A percentile compares a stretch with the other conserved stretches of the same genome.
Conservation (phyloP, 2,797 vertebrate genomes). For the Onychomys leucogaster region DNA sequence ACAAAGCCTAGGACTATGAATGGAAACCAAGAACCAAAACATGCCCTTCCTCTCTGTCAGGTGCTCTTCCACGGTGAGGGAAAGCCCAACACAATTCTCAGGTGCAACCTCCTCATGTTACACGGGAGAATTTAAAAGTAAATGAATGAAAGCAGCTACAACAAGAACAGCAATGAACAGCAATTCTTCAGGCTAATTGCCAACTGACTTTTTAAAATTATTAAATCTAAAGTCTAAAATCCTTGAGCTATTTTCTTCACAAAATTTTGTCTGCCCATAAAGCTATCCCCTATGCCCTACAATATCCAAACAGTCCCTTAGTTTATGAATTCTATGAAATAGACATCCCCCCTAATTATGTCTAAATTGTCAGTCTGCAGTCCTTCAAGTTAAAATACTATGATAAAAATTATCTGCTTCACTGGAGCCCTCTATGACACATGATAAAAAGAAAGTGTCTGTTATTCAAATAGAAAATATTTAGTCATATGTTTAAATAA, state of each 20-base stretch:
- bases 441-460: slow-evolving; percentile 9
- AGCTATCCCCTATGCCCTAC: not conserved
- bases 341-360: slow-evolving; percentile 40
- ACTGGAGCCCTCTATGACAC: not conserved
- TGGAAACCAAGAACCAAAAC: not conserved
- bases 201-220: slow-evolving; percentile 21
- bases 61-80: not conserved
- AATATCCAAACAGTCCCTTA: slow-evolving; percentile 40
- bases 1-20: not conserved
- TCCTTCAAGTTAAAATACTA: slow-evolving; percentile 53
- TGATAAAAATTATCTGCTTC: slow-evolving; percentile 36
- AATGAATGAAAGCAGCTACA: not conserved
- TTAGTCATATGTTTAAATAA: slow-evolving; percentile 28
- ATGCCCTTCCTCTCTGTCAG: not conserved
- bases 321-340: slow-evolving; percentile 58
- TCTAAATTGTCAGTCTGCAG: slow-evolving; percentile 43
- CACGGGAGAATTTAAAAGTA: not conserved
- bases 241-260: slow-evolving; percentile 59
- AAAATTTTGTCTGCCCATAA: slow-evolving; percentile 17
- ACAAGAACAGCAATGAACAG: slow-evolving; percentile 31
- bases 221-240: slow-evolving; percentile 49
- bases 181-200: slow-evolving; percentile 36
- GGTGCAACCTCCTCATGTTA: slow-evolving; percentile 44
- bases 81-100: not conserved
- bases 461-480: slow-evolving; percentile 56